Evolutionary conservation across 1,140 invertebrate species (phyloP), one percentile per base, ranked within the genome.

Genomic region (Drosophila tristis): DNA sequence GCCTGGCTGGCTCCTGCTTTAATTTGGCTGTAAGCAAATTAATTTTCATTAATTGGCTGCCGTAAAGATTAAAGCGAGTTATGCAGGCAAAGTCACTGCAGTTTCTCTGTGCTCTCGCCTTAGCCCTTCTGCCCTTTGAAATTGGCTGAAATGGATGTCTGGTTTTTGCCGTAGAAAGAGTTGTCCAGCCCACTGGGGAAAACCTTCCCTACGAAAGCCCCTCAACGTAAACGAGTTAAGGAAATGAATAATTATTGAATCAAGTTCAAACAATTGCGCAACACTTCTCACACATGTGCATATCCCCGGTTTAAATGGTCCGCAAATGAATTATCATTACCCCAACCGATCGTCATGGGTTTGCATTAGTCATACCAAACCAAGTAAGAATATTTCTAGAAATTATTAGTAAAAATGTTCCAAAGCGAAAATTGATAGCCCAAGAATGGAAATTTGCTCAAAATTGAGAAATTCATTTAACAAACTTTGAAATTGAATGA

Each of bases 181-280:
- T 35, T 66, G 42, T 47, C 35, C 61, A 58, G 23, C 57, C 57
- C 48, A 25, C 31, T 29, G 47, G 42, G 70, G 47, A 44, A 43
- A 47, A 13, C 60, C 54, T 45, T 6, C 48, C 13, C n/a, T 43
- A 49, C 39, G 55, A 13, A 49, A 58, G 58, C 60, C 51, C 43
- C 13, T 54, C 23, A 39, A 39, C 20, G 25, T 43, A 63, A 80
- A 68, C 77, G 55, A 48, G 74, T 82, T 51, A 60, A 39, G 75
- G 53, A 62, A 55, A 53, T 78, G 65, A 76, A 68, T 76, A 78
- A 82, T 82, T 58, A 76, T 43, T 47, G 49, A 48, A 81, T 81
- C 82, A 73, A 59, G 82, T 75, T 86, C 61, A 63, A 56, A 47
- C 47, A 56, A 74, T 84, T 84, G 65, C 64, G 65, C 80, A 84